A percentile compares a stretch with the other conserved stretches of the same genome.
Conservation (phyloP, 1,140 invertebrate genomes). For the Cylas formicarius region DNA sequence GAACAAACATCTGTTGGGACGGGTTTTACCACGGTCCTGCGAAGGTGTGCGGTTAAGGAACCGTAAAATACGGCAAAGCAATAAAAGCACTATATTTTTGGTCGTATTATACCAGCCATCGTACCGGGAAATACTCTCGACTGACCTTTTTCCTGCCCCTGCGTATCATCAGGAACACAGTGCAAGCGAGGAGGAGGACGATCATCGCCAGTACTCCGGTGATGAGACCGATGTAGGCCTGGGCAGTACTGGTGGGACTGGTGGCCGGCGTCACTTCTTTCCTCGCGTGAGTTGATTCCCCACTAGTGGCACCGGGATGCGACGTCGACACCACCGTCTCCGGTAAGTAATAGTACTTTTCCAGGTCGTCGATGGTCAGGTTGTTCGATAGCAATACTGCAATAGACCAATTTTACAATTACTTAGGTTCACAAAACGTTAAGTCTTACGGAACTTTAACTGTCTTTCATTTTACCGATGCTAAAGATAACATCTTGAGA, state of each 20-base stretch:
- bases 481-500: too few species aligned
- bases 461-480: too few species aligned
- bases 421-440: too few species aligned
- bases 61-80: too few species aligned
- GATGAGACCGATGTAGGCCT: conserved; percentile 71
- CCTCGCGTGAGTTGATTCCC: conserved; percentile 38
- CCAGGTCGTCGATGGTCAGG: conserved; percentile 42
- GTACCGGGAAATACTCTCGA: too few species aligned
- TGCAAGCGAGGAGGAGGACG: conserved; percentile 59
- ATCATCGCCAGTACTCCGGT: conserved; percentile 71
- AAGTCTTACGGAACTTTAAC: too few species aligned
- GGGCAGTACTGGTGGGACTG: conserved; percentile 55
- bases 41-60: too few species aligned
- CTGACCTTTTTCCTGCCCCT: conserved; percentile 57
- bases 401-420: conserved; percentile 24
- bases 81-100: too few species aligned
- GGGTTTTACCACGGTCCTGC: too few species aligned
- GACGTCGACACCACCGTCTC: conserved; percentile 35
- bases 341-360: conserved; percentile 42
- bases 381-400: conserved; percentile 43
- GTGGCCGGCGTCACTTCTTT: conserved; percentile 55
- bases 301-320: conserved; percentile 27
- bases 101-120: too few species aligned
- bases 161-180: conserved; percentile 62
- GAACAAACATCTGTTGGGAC: too few species aligned